Evolutionary conservation across 2,888 invertebrate genomes (phyloP).

Genomic region (Omphaloscelis lunosa): DNA sequence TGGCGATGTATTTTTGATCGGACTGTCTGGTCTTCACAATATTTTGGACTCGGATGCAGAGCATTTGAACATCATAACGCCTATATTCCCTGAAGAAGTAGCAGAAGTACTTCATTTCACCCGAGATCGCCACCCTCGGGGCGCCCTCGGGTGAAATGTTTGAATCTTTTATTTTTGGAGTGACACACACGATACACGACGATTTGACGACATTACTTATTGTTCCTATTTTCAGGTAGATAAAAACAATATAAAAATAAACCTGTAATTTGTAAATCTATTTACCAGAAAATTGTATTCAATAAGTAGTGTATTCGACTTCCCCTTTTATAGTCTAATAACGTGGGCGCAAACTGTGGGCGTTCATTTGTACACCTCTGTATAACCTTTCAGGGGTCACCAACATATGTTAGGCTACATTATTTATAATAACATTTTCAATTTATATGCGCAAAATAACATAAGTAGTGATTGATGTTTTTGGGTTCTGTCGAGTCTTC

Average conservation of each 20-base stretch:
- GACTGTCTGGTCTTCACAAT: background rate
- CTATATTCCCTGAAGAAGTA: background rate
- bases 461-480: conserved; percentile 9
- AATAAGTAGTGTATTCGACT: background rate
- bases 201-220: background rate
- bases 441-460: background rate
- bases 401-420: conserved; percentile 3
- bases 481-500: background rate
- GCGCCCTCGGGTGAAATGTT: too few species aligned
- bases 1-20: background rate
- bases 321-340: background rate
- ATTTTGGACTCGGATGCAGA: background rate
- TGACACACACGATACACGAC: background rate
- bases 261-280: background rate
- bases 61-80: background rate
- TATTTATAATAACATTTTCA: conserved; percentile 21
- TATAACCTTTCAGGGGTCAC: conserved; percentile 40
- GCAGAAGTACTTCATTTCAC: background rate
- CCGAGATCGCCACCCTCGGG: too few species aligned
- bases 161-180: background rate
- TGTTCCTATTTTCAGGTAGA: background rate
- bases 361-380: conserved; percentile 37
- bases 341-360: conserved; percentile 38
- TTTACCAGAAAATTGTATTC: background rate
- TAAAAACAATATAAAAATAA: background rate